Percentiles rank a stretch among this genome's conserved stretches.
Evolutionary conservation across 2,888 invertebrate genomes (phyloP).

Genomic region (Dioctria linearis): DNA sequence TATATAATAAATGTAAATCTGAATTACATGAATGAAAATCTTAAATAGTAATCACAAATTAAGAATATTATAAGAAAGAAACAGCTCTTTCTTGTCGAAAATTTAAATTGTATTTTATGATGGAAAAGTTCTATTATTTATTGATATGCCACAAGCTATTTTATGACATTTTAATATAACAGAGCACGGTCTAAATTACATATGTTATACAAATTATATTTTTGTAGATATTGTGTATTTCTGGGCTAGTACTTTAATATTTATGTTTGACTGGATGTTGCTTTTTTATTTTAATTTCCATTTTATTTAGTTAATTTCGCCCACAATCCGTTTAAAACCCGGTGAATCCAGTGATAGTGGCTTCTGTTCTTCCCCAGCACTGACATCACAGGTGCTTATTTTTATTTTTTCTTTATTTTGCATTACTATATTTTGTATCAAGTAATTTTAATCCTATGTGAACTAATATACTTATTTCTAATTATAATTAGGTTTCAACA

Average conservation of each 20-base stretch:
- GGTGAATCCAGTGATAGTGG: slow-evolving; percentile 73
- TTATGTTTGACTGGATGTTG: slow-evolving; percentile 41
- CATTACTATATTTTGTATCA: slow-evolving; percentile 16
- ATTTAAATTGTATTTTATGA: no score
- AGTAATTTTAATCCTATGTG: slow-evolving; percentile 3
- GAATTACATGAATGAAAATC: no score
- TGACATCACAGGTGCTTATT: slow-evolving; percentile 72
- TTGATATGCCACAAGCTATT: no score
- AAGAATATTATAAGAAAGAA: no score
- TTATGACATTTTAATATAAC: neutral
- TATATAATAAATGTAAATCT: no score
- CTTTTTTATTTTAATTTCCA: slow-evolving; percentile 63
- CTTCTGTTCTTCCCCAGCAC: slow-evolving; percentile 72
- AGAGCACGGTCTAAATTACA: neutral
- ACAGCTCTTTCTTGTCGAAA: no score
- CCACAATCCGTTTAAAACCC: slow-evolving; percentile 75
- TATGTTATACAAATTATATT: neutral
- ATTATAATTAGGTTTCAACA: slow-evolving; percentile 72
- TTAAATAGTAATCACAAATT: no score
- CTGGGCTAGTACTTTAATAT: no score
- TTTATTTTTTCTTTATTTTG: slow-evolving; percentile 68
- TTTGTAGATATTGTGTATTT: no score
- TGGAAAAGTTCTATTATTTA: no score
- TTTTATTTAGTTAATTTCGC: slow-evolving; percentile 72
- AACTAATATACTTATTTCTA: slow-evolving; percentile 24